A percentile compares a stretch with the other conserved stretches of the same genome.
phyloP scores from a whole-genome alignment of 2,888 invertebrate species.

The Camponotus fellah region DNA sequence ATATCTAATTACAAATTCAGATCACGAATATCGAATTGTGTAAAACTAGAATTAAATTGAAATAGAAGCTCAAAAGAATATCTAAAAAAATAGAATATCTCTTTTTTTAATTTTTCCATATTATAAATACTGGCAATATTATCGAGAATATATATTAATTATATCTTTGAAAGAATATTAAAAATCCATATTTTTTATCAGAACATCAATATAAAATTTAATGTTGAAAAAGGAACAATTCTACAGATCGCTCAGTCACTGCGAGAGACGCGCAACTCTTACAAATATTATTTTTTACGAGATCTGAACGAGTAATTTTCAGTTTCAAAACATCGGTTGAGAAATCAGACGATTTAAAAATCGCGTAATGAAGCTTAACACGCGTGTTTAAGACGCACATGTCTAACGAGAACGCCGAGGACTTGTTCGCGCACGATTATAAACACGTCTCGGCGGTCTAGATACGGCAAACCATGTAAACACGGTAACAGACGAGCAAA shows the following conservation, averaged over 20 bases:
- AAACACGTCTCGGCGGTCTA: conserved; percentile 79
- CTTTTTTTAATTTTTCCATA: background rate
- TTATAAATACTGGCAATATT: background rate
- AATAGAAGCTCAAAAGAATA: background rate
- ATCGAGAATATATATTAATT: background rate
- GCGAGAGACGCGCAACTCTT: background rate
- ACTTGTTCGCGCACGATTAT: conserved; percentile 65
- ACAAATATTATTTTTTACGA: background rate
- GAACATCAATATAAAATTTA: background rate
- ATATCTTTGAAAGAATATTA: background rate
- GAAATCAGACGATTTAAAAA: conserved; percentile 25
- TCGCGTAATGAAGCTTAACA: background rate
- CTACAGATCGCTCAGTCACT: background rate
- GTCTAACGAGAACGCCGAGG: conserved; percentile 28
- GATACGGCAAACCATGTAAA: conserved; percentile 82
- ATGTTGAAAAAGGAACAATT: background rate
- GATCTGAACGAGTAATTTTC: background rate
- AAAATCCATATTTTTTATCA: background rate
- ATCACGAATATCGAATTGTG: background rate
- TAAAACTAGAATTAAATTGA: background rate
- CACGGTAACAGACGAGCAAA: conserved; percentile 83
- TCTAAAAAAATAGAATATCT: background rate
- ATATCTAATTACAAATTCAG: background rate
- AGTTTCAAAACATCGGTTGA: background rate
- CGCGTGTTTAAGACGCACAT: background rate